These are phyloP conservation scores for Pelobates cultripes DNA, from an alignment of 2,797 vertebrate species.

Conservation along the genomic window DNA sequence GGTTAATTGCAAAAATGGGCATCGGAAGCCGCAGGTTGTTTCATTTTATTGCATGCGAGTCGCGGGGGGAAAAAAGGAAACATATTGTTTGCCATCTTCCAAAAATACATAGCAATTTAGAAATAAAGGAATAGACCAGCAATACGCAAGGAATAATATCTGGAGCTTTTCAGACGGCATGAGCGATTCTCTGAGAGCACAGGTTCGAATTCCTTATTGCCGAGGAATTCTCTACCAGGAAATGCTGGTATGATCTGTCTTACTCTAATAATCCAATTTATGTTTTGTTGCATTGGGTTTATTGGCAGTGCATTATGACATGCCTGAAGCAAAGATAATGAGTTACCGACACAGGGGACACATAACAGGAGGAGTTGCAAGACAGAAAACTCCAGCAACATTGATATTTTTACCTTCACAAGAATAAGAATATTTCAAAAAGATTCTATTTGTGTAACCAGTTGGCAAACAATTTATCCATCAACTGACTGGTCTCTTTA, in stretches of 20 bases:
- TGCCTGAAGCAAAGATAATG: constrained; percentile 17
- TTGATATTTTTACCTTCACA: no score
- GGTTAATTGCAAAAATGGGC: constrained; percentile 23
- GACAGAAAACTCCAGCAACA: not conserved
- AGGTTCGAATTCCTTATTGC: constrained; percentile 17
- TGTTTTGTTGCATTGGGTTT: constrained; percentile 35
- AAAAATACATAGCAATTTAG: not conserved
- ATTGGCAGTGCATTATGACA: constrained; percentile 35
- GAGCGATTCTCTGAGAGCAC: not conserved
- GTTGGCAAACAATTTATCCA: no score
- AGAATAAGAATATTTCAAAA: no score
- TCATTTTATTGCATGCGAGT: constrained; percentile 9
- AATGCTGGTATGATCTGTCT: constrained; percentile 14
- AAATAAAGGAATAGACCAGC: not conserved
- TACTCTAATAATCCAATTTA: constrained; percentile 26
- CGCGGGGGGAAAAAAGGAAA: not conserved
- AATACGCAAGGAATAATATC: not conserved
- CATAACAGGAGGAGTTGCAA: not conserved
- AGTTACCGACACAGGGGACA: not conserved
- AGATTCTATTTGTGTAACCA: no score
- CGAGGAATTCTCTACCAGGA: not conserved
- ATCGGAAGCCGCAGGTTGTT: not conserved
- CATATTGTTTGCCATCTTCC: not conserved
- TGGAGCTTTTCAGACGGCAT: no score
- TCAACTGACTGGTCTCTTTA: no score